Evolutionary conservation across 2,888 invertebrate genomes (phyloP).

Genomic region (Chydorus sphaericus): DNA sequence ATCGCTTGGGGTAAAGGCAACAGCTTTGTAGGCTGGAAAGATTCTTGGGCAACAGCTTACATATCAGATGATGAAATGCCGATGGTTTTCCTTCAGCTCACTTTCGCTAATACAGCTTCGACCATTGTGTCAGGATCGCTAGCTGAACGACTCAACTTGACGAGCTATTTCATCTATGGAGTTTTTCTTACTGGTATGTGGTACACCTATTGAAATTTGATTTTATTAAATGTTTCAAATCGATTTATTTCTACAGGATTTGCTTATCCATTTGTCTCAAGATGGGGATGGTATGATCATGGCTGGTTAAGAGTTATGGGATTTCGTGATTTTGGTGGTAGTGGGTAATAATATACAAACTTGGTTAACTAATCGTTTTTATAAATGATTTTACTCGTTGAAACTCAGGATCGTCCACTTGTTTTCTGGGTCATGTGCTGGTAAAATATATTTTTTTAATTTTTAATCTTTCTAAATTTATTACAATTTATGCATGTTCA

Average conservation of each 20-base stretch:
- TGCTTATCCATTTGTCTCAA: slow-evolving; percentile 33
- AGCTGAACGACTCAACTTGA: too few species aligned
- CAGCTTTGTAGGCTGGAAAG: slow-evolving; percentile 26
- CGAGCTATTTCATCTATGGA: slow-evolving; percentile 36
- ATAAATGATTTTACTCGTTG: too few species aligned
- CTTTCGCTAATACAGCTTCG: slow-evolving; percentile 39
- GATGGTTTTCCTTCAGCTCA: too few species aligned
- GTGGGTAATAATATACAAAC: too few species aligned
- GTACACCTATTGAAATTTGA: too few species aligned
- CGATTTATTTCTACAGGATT: slow-evolving; percentile 30
- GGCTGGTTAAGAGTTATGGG: slow-evolving; percentile 30
- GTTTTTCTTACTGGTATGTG: too few species aligned
- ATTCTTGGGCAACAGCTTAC: slow-evolving; percentile 23
- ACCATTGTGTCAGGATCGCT: slow-evolving; percentile 40
- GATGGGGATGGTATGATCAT: slow-evolving; percentile 33
- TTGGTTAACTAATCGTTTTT: too few species aligned
- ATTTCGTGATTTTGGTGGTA: slow-evolving; percentile 36
- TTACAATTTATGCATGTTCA: background rate
- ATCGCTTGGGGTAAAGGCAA: slow-evolving; percentile 31
- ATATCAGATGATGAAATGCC: slow-evolving; percentile 26
- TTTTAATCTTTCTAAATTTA: background rate
- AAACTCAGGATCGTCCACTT: slow-evolving; percentile 37
- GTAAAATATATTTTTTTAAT: background rate
- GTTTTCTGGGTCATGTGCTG: slow-evolving; percentile 29
- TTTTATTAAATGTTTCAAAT: too few species aligned